These are phyloP conservation scores for Callimorpha dominula DNA, from an alignment of 2,888 invertebrate species.

Conservation along the genomic window DNA sequence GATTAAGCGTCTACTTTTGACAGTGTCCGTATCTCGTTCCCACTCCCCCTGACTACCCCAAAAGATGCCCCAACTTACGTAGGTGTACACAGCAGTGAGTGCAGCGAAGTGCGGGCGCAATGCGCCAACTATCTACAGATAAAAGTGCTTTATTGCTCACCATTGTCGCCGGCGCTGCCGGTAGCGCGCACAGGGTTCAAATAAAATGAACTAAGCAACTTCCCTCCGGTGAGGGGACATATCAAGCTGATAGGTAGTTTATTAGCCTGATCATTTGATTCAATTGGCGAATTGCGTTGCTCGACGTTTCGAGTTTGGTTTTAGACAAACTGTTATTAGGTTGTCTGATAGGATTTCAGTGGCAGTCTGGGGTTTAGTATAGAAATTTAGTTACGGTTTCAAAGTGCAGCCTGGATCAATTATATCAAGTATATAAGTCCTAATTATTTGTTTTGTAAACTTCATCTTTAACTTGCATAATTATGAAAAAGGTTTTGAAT, in stretches of 20 bases:
- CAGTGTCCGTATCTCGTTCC: not conserved
- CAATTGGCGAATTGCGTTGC: not conserved
- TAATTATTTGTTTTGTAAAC: no score
- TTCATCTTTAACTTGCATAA: no score
- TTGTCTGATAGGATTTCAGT: not conserved
- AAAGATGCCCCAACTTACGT: no score
- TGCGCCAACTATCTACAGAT: not conserved
- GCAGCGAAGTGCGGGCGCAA: not conserved
- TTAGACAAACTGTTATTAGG: not conserved
- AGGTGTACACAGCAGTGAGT: not conserved
- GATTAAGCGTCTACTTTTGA: no score
- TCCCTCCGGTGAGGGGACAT: not conserved
- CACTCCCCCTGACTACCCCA: not conserved
- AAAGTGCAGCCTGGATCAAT: not conserved
- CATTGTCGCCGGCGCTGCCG: not conserved
- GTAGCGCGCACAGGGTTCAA: not conserved
- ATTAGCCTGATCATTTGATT: slow-evolving; percentile 3
- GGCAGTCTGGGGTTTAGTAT: not conserved
- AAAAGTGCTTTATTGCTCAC: slow-evolving; percentile 12
- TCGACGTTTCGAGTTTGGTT: not conserved
- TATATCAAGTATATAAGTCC: no score
- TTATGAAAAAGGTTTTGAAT: no score
- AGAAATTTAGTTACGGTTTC: not conserved
- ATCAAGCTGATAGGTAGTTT: slow-evolving; percentile 2
- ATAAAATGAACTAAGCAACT: not conserved